Evolutionary conservation across 2,888 invertebrate species (phyloP).

Genomic region (Drosophila multiciliata): DNA sequence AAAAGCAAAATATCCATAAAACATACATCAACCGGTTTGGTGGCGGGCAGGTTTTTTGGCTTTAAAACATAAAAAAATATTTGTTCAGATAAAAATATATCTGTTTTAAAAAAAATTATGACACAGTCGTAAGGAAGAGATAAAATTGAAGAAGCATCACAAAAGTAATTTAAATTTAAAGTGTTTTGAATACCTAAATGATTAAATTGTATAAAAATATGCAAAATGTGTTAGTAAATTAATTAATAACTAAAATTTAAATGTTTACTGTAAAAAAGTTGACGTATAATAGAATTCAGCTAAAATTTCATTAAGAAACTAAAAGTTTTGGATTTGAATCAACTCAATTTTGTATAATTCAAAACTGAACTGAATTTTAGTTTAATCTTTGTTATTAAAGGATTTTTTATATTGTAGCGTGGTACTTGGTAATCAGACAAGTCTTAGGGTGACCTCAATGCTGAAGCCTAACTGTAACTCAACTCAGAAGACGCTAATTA

Average conservation of each 20-base stretch:
- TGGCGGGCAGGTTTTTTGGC: constrained; percentile 1
- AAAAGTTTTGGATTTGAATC: not conserved
- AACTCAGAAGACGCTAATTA: constrained; percentile 57
- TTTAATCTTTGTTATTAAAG: not conserved
- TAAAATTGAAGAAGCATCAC: constrained; percentile 5
- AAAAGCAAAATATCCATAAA: constrained; percentile 58
- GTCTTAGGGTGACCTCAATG: constrained; percentile 15
- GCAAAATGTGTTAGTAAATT: not conserved
- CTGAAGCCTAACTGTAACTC: constrained; percentile 49
- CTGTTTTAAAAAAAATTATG: constrained; percentile 38
- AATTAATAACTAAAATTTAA: not conserved
- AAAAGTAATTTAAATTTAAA: constrained; percentile 29
- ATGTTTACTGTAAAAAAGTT: not conserved
- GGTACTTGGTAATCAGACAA: not conserved
- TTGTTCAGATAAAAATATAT: constrained; percentile 38
- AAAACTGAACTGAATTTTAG: not conserved
- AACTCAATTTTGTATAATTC: not conserved
- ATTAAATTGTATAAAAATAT: not conserved
- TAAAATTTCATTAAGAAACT: not conserved
- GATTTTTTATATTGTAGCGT: not conserved
- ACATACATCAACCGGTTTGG: constrained; percentile 45
- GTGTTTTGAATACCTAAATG: constrained; percentile 24
- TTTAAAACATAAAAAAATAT: constrained; percentile 28
- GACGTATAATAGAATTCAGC: not conserved
- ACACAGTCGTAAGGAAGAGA: constrained; percentile 10